These are phyloP conservation scores for Premnoplex brunnescens DNA, from an alignment of 2,797 vertebrate species.

Conservation along the genomic window DNA sequence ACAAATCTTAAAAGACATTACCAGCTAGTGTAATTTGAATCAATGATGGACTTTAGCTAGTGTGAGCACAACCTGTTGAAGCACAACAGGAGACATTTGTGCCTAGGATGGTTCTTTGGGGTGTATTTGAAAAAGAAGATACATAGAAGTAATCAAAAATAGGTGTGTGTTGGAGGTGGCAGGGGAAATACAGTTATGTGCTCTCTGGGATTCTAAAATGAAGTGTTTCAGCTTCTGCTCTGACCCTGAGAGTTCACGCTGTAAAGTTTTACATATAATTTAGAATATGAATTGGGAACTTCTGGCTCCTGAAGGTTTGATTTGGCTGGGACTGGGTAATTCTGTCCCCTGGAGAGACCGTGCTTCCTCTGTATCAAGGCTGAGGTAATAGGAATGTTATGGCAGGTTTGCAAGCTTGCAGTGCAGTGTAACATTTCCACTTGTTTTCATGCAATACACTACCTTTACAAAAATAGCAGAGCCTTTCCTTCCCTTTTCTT, in stretches of 20 bases:
- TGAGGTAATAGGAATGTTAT: not conserved
- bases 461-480: not conserved
- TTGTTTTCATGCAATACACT: not conserved
- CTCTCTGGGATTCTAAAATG: not conserved
- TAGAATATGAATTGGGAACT: not conserved
- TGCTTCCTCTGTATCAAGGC: not conserved
- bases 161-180: not conserved
- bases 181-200: not conserved
- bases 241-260: not conserved
- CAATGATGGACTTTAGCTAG: not conserved
- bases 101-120: not conserved
- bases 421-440: not conserved
- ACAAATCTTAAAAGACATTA: not conserved
- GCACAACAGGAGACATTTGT: not conserved
- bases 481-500: not conserved
- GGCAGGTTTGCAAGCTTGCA: not conserved
- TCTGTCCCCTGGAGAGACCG: not conserved
- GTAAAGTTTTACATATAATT: not conserved
- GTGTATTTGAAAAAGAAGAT: not conserved
- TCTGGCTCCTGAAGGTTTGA: not conserved
- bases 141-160: not conserved
- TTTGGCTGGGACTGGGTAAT: not conserved
- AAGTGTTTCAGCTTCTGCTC: not conserved
- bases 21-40: not conserved
- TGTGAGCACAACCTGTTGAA: not conserved